Base-by-base conservation (phyloP, 2,888 invertebrate genomes). In the Andricus quercusramuli region DNA sequence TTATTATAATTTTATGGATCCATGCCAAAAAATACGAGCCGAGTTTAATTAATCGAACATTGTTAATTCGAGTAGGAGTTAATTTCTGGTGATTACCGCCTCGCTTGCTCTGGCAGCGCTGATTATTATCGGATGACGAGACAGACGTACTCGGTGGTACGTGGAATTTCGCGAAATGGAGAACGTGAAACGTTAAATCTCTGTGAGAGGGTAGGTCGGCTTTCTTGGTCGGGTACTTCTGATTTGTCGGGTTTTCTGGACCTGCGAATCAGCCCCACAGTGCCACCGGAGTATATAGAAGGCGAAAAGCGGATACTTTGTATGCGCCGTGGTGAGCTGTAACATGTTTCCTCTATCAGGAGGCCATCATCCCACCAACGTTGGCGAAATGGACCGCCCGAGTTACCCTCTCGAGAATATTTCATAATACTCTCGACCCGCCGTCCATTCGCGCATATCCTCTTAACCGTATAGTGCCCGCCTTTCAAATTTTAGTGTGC, bases 341-440 rank as follows among this genome's bases (percentile, higher is more conserved):
- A 88, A 90, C 89, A 89, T 86, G 89, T 88, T 89, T 89, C 85
- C 86, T 86, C 89, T 90, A 89, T 90, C 90, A 89, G 85, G 82
- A 84, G 85, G 86, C 82, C 87, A 85, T 85, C 88, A 85, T 83
- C 83, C 44, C 77, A 83, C 82, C 83, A 67, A 78, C 79, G 74
- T 81, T 78, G 77, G 32, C 79, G 77, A 82, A 83, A 84, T 81
- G 78, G 80, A 82, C 80, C 77, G 62, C 22, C 37, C 79, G 79
- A 78, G 82, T 82, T 80, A 81, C 74, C 79, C 78, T 74, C 80
- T 70, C 29, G 77, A 76, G 79, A 82, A 83, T 84, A 84, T 83
- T 83, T 84, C 84, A 83, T 84, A 80, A 84, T 84, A 83, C 77
- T 67, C 70, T 76, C 79, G 82, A 84, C 79, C 78, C 83, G 67